phyloP scores from a whole-genome alignment of 2,888 invertebrate species.

The Lasioglossum leucozonium region DNA sequence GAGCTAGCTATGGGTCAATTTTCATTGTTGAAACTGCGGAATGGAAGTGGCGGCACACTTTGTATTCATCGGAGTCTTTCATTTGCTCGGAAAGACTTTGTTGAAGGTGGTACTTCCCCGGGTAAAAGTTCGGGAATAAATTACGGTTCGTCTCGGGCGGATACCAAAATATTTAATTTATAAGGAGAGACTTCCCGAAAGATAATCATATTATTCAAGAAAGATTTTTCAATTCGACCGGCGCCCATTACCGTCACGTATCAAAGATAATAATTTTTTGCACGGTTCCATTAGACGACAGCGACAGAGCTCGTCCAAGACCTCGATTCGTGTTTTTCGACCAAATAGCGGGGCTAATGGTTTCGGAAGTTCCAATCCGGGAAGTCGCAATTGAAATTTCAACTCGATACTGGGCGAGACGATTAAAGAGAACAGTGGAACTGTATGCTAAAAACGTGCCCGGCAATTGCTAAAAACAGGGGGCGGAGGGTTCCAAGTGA shows the following conservation, averaged over 20 bases:
- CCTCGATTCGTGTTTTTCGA: not conserved
- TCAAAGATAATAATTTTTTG: not conserved
- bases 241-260: not conserved
- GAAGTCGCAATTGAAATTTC: not conserved
- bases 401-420: not conserved
- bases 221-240: not conserved
- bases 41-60: not conserved
- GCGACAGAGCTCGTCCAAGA: not conserved
- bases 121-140: slow-evolving; percentile 2
- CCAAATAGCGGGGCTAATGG: not conserved
- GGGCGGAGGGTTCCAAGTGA: too few species aligned
- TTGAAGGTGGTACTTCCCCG: not conserved
- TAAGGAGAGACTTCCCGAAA: not conserved
- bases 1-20: not conserved
- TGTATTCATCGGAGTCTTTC: slow-evolving; percentile 14
- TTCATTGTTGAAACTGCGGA: not conserved
- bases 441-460: not conserved
- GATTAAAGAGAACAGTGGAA: not conserved
- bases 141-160: not conserved
- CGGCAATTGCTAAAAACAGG: not conserved
- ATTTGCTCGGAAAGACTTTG: slow-evolving; percentile 12
- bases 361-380: not conserved
- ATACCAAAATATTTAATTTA: slow-evolving; percentile 13
- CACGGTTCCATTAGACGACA: not conserved
- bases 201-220: not conserved